Evolutionary conservation across 2,888 invertebrate species (phyloP), one percentile per base, ranked within the genome.

Genomic region (Monochamus alternatus): DNA sequence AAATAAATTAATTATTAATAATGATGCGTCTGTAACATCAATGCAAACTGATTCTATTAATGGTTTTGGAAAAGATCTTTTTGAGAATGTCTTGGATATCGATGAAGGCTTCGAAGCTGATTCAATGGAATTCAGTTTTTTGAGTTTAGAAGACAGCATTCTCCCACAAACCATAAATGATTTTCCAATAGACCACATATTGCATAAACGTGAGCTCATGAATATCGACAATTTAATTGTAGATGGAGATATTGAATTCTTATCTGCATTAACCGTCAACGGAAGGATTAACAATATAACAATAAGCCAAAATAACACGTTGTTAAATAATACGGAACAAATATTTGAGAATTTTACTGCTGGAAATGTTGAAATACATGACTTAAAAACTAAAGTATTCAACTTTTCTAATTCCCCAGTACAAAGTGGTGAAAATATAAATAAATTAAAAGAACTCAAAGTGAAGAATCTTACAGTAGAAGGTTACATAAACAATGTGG

Each of bases 401-500:
- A 88, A 88, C 73, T 73, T 84, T 12, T 3, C 8, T 14, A 31
- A 67, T 14, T 66, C 38, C 30, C 3, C 30, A 60, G 10, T 8
- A 30, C 32, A 60, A 43, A 76, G 60, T 52, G 30, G n/a, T 12
- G 12, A 60, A 55, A 69, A 71, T 51, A 52, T 32, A 58, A 38
- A 32, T 32, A 55, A 47, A 77, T 81, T 31, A 66, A 79, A 31
- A 77, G 76, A 44, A 73, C 86, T 70, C 12, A 78, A 81, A n/a
- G 82, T 77, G 51, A 85, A 90, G 73, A 85, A 90, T 38, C 80
- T 92, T 10, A 81, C 86, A 12, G 84, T 92, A 12, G 84, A 84
- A 3, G 91, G 90, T n/a, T 86, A 85, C 10, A 83, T 93, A 0
- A 93, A 93, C 83, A 88, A 88, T 9, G 83, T 90, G 3, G 86